Conservation (phyloP, 2,797 vertebrate genomes). For the Gobionotothen gibberifrons region DNA sequence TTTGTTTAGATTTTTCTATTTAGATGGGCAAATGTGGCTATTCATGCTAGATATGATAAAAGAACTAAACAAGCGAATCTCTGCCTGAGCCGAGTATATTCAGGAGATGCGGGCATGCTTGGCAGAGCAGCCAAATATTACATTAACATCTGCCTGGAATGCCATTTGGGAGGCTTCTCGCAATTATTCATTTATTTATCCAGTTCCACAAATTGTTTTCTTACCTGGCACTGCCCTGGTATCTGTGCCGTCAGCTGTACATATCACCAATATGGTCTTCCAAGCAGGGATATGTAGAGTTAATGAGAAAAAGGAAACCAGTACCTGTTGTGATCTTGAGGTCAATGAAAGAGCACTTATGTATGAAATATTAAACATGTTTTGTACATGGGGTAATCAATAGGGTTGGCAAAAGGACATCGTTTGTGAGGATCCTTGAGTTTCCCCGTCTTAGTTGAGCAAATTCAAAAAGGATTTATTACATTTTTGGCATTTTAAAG, state of each 20-base stretch:
- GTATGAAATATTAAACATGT: conserved; percentile 54
- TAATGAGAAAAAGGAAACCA: conserved; percentile 5
- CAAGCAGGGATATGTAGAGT: conserved; percentile 16
- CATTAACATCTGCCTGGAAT: conserved; percentile 51
- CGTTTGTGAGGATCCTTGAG: too few species aligned
- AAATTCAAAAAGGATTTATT: too few species aligned
- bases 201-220: conserved; percentile 28
- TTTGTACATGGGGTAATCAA: conserved; percentile 23
- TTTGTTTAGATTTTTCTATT: conserved; percentile 77
- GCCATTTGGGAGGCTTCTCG: conserved; percentile 39
- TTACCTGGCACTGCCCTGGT: conserved; percentile 21
- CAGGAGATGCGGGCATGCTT: conserved; percentile 24
- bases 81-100: conserved; percentile 30
- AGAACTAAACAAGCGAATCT: conserved; percentile 55
- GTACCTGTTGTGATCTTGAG: conserved; percentile 26
- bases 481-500: too few species aligned
- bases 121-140: conserved; percentile 52
- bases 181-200: conserved; percentile 48
- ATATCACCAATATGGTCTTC: conserved; percentile 27
- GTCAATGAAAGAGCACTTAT: conserved; percentile 33
- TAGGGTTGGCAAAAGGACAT: conserved; percentile 9
- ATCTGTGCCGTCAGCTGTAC: conserved; percentile 33
- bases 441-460: too few species aligned
- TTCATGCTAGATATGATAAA: conserved; percentile 58
- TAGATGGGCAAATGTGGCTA: conserved; percentile 65